Conservation (phyloP, 2,888 invertebrate species). For the Ferdinandea cuprea region DNA sequence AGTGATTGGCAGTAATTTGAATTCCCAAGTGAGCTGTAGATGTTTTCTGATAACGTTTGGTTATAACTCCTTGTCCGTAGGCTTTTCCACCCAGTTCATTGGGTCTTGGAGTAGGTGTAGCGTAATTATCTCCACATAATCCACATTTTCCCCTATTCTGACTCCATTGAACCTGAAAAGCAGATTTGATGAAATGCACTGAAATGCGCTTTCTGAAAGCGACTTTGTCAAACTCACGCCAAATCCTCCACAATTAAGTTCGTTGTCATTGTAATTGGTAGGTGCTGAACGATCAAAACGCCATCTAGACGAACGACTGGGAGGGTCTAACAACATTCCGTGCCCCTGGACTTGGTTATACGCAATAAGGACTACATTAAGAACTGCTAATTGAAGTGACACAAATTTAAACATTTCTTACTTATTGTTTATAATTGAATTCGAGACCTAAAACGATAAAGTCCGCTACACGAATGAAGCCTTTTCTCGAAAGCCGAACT, state of each 20-base stretch:
- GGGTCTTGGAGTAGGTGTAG: conserved; percentile 80
- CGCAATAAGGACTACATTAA: conserved; percentile 17
- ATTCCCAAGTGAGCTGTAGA: conserved; percentile 78
- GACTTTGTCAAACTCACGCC: conserved; percentile 78
- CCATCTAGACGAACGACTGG: conserved; percentile 84
- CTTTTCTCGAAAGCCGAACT: conserved; percentile 7
- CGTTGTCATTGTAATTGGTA: conserved; percentile 83
- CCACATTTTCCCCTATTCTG: conserved; percentile 83
- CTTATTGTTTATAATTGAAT: conserved; percentile 11
- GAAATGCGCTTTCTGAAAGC: background rate
- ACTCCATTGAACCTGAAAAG: conserved; percentile 80
- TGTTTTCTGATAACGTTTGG: conserved; percentile 80
- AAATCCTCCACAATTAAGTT: conserved; percentile 84
- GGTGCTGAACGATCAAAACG: conserved; percentile 82
- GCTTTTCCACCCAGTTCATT: conserved; percentile 84
- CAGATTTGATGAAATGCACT: background rate
- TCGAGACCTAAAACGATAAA: conserved; percentile 28
- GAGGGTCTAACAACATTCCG: conserved; percentile 83
- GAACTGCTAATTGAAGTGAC: conserved; percentile 13
- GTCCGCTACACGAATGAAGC: conserved; percentile 26
- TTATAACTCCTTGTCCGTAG: conserved; percentile 82
- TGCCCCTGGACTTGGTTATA: conserved; percentile 79
- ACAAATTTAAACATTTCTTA: conserved; percentile 34
- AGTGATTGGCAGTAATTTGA: conserved; percentile 81
- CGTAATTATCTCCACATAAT: conserved; percentile 83